These are phyloP conservation scores for Nebria brevicollis DNA, from an alignment of 2,888 invertebrate genomes.

Conservation along the genomic window DNA sequence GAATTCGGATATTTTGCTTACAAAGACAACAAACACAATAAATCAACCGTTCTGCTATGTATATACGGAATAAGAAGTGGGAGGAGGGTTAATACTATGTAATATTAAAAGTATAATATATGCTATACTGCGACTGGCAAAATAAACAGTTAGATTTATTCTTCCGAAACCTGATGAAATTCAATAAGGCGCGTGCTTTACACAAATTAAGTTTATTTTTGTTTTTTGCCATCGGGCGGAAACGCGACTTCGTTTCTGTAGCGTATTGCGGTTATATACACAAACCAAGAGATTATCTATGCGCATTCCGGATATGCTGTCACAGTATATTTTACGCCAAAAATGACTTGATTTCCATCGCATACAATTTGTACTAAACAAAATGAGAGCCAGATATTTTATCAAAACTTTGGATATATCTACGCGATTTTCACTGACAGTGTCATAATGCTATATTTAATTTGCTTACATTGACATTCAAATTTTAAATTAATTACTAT, in stretches of 20 bases:
- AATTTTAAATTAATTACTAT: too few relatives aligned
- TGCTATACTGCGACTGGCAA: conserved; percentile 16
- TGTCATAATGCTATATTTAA: too few relatives aligned
- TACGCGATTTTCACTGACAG: too few relatives aligned
- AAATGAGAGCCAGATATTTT: too few relatives aligned
- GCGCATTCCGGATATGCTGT: not conserved
- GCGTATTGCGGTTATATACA: not conserved
- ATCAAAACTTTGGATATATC: too few relatives aligned
- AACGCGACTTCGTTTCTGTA: not conserved
- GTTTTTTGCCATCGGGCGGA: not conserved
- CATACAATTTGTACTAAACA: too few relatives aligned
- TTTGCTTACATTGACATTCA: too few relatives aligned
- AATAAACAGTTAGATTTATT: conserved; percentile 31
- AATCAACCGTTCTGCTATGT: too few relatives aligned
- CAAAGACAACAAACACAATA: too few relatives aligned
- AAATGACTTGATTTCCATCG: not conserved
- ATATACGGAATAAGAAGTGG: too few relatives aligned
- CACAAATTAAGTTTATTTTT: conserved; percentile 34
- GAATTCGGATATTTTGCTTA: too few relatives aligned
- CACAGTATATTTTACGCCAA: not conserved
- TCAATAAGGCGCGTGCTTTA: conserved; percentile 34
- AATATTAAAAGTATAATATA: not conserved
- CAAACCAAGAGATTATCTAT: not conserved
- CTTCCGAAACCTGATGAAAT: conserved; percentile 31
- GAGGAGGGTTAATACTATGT: too few relatives aligned